Base-by-base conservation (phyloP, 2,888 invertebrate genomes). In the Eupelmus urozonus region DNA sequence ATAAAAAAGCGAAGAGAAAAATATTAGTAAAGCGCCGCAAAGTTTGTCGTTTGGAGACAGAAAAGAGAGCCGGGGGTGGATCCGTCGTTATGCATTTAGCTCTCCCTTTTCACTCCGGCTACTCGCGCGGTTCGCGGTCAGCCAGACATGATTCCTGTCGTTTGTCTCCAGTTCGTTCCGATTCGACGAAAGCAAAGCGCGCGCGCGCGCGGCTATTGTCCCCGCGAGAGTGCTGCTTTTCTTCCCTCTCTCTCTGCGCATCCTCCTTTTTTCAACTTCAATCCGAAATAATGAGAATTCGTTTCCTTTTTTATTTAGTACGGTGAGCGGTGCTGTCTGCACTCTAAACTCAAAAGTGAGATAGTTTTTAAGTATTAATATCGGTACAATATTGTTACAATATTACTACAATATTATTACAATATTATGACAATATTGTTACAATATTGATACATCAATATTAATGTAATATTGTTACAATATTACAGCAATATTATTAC, bases 61-160 rank as follows among this genome's bases (percentile, higher is more conserved):
- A 45, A 13, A 9, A 34, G 34, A 34, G 34, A 34, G 34, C 34
- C 34, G 34, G 45, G 45, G 45, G 45, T 45, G 45, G 9, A 45
- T 49, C 49, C 49, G 1, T 18, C 23, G 62, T 7, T 11, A 20
- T 29, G 42, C 18, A 42, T 49, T 49, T n/a, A 49, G n/a, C n/a
- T 49, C 1, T 34, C 49, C n/a, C 4, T 49, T 42, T 40, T 63
- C 63, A 16, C n/a, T n/a, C n/a, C n/a, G n/a, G n/a, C n/a, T n/a
- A n/a, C n/a, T 45, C 7, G 62, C 42, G 11, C 11, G 55, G 40
- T 9, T 51, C 76, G 80, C 83, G 85, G 87, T 85, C 89, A 89
- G 84, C 89, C 87, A 88, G 85, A 88, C 89, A 88, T 88, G 87
- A 87, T 88, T 89, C 89, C 89, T 88, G 89, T 86, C 87, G 86